A percentile compares a stretch with the other conserved stretches of the same genome.
Conservation (phyloP, 2,888 invertebrate species). For the Crocallis elinguaria region DNA sequence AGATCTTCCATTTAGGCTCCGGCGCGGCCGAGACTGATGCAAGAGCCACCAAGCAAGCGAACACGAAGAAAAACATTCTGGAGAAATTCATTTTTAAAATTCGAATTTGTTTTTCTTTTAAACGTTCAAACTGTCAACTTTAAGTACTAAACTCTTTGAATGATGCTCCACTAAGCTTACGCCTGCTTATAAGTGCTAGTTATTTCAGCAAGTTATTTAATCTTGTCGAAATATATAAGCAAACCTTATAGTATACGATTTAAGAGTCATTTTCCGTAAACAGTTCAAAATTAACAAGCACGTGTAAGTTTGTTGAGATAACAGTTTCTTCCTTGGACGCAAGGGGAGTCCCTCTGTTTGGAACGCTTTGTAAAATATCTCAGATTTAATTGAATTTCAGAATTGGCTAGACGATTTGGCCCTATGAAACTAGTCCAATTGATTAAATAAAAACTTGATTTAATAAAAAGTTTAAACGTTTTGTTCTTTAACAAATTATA, state of each 20-base stretch:
- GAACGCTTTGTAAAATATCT: not conserved
- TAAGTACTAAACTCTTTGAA: conserved; percentile 13
- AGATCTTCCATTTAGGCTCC: conserved; percentile 59
- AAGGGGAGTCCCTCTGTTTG: not conserved
- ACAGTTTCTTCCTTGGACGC: not conserved
- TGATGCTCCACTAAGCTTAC: conserved; percentile 14
- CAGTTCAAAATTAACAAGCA: not conserved
- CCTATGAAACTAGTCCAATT: too few species aligned
- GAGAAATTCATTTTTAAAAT: conserved; percentile 56
- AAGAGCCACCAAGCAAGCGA: conserved; percentile 53
- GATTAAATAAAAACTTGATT: too few species aligned
- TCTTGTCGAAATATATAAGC: not conserved
- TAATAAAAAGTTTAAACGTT: too few species aligned
- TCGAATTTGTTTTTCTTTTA: conserved; percentile 21
- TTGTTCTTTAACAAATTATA: too few species aligned
- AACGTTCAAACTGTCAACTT: conserved; percentile 13
- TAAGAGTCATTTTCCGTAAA: not conserved
- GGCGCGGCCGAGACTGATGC: conserved; percentile 46
- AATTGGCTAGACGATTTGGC: too few species aligned
- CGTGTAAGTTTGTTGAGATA: not conserved
- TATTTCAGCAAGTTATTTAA: not conserved
- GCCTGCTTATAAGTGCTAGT: conserved; percentile 8
- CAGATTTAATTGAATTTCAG: not conserved
- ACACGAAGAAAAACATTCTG: conserved; percentile 54
- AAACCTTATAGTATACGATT: not conserved